Conservation (phyloP, 2,888 invertebrate species). For the Hemicrepidius hirtus region DNA sequence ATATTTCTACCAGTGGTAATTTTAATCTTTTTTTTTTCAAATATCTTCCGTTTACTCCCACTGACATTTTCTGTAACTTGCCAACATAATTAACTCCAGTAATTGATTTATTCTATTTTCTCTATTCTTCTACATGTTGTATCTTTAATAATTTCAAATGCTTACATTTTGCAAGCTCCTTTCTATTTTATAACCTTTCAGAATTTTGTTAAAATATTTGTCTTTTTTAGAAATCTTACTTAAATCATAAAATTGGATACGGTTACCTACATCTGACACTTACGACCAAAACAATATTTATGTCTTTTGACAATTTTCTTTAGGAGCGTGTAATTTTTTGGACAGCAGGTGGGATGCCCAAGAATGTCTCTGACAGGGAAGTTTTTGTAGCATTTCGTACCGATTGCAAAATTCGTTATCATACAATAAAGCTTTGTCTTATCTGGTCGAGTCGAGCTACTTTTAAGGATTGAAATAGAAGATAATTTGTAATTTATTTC, state of each 20-base stretch:
- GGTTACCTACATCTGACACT: slow-evolving; percentile 38
- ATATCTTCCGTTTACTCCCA: too few relatives aligned
- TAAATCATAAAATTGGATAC: slow-evolving; percentile 45
- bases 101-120: too few relatives aligned
- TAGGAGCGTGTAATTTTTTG: slow-evolving; percentile 48
- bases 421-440: slow-evolving; percentile 27
- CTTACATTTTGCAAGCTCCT: too few relatives aligned
- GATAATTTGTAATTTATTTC: slow-evolving; percentile 35
- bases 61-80: too few relatives aligned
- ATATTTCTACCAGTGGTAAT: too few relatives aligned
- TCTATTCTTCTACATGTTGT: too few relatives aligned
- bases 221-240: slow-evolving; percentile 4
- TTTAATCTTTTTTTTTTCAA: too few relatives aligned
- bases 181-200: not conserved
- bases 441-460: slow-evolving; percentile 7
- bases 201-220: slow-evolving; percentile 2
- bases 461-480: slow-evolving; percentile 11
- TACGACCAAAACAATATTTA: slow-evolving; percentile 49
- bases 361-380: slow-evolving; percentile 22
- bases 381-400: slow-evolving; percentile 6
- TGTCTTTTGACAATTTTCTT: slow-evolving; percentile 47
- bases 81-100: too few relatives aligned
- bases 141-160: too few relatives aligned
- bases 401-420: slow-evolving; percentile 19
- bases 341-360: slow-evolving; percentile 48